These are phyloP conservation scores for Eciton burchellii DNA, from an alignment of 1,140 invertebrate species.

Conservation along the genomic window DNA sequence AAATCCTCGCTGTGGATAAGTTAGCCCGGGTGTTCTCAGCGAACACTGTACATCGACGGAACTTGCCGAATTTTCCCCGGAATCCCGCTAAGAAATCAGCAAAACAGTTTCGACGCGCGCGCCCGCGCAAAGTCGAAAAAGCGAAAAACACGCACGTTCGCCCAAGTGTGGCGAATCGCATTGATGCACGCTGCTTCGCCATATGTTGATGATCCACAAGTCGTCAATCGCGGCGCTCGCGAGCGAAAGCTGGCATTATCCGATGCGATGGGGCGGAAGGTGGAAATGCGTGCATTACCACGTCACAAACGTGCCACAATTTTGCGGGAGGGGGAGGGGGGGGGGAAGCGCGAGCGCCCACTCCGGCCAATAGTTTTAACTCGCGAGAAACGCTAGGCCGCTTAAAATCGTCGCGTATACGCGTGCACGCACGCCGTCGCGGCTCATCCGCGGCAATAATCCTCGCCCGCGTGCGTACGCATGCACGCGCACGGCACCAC, in stretches of 20 bases:
- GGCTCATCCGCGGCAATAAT: constrained; percentile 55
- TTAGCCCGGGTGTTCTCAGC: background rate
- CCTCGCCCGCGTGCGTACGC: constrained; percentile 19
- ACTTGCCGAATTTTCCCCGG: background rate
- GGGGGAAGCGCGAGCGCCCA: background rate
- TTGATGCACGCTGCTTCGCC: constrained; percentile 14
- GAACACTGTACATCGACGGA: background rate
- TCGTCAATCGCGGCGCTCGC: constrained; percentile 44
- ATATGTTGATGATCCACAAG: constrained; percentile 45
- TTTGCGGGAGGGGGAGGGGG: background rate
- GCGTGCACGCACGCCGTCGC: background rate
- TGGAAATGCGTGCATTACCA: constrained; percentile 53
- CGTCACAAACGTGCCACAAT: constrained; percentile 60
- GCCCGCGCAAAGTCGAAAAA: constrained; percentile 10
- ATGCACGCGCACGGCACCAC: constrained; percentile 10
- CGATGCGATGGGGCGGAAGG: constrained; percentile 30
- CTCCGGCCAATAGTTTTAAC: constrained; percentile 51
- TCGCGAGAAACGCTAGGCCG: constrained; percentile 61
- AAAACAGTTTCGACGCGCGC: background rate
- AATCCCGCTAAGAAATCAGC: background rate
- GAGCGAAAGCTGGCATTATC: constrained; percentile 46
- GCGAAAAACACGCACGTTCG: background rate
- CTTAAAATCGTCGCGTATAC: constrained; percentile 48
- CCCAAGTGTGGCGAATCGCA: constrained; percentile 31
- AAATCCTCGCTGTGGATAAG: background rate